Conservation (phyloP, 2,113 vertebrate species). For the Falcunculus frontatus region DNA sequence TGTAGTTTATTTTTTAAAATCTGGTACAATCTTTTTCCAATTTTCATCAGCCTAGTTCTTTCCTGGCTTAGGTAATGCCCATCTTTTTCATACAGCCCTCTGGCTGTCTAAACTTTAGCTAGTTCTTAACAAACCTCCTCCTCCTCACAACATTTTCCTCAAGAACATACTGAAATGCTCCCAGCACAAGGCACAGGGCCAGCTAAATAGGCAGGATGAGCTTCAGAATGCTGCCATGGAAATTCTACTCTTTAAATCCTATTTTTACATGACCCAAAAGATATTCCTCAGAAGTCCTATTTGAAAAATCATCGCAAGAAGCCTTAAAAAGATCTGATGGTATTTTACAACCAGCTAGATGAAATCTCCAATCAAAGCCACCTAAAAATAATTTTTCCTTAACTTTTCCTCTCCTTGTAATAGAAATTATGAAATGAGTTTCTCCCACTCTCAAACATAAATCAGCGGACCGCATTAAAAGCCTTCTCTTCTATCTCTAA, state of each 20-base stretch:
- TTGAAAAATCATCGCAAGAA: not conserved
- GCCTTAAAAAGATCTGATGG: not conserved
- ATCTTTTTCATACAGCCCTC: not conserved
- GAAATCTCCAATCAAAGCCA: not conserved
- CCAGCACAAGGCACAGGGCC: conserved; percentile 37
- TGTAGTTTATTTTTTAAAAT: not conserved
- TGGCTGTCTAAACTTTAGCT: conserved; percentile 8
- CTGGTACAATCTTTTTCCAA: not conserved
- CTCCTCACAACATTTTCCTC: conserved; percentile 32
- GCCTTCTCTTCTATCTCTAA: not conserved
- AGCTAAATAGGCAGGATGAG: conserved; percentile 30
- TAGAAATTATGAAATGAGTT: not conserved
- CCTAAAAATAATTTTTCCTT: not conserved
- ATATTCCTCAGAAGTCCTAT: not conserved
- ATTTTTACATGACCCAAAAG: conserved; percentile 54
- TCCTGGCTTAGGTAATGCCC: not conserved
- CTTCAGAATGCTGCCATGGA: conserved; percentile 43
- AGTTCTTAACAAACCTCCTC: conserved; percentile 38
- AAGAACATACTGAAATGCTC: conserved; percentile 46
- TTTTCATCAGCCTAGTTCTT: not conserved
- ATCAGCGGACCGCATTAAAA: not conserved
- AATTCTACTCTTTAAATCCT: conserved; percentile 38
- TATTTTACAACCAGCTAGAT: conserved; percentile 4
- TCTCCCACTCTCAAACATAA: not conserved
- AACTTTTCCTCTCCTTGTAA: not conserved